A percentile compares a stretch with the other conserved stretches of the same genome.
phyloP scores from a whole-genome alignment of 2,888 invertebrate genomes.

The Lucinisca nassula region DNA sequence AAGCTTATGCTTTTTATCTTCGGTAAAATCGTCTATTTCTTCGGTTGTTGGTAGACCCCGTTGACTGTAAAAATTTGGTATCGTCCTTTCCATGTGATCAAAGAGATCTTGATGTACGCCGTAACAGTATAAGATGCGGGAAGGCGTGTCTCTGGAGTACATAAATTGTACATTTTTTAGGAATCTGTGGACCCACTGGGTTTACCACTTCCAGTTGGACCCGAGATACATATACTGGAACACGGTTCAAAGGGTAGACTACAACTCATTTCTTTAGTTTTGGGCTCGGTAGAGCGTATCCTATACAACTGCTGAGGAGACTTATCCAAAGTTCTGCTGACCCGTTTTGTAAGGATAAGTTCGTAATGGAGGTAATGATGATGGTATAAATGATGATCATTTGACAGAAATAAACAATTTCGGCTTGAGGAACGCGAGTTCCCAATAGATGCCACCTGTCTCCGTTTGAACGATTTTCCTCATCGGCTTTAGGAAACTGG shows the following conservation, averaged over 20 bases:
- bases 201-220: slow-evolving; percentile 59
- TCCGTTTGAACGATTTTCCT: neutral
- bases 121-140: slow-evolving; percentile 43
- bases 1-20: slow-evolving; percentile 15
- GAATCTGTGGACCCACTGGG: slow-evolving; percentile 51
- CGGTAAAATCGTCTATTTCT: slow-evolving; percentile 45
- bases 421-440: slow-evolving; percentile 35
- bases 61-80: slow-evolving; percentile 33
- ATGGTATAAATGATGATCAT: slow-evolving; percentile 51
- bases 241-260: slow-evolving; percentile 54
- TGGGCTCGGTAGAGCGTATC: slow-evolving; percentile 41
- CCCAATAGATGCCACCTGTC: slow-evolving; percentile 47
- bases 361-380: slow-evolving; percentile 58
- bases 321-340: slow-evolving; percentile 41
- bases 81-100: slow-evolving; percentile 40
- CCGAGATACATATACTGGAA: slow-evolving; percentile 56
- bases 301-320: slow-evolving; percentile 46
- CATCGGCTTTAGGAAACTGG: neutral
- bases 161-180: slow-evolving; percentile 33
- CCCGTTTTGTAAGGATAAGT: slow-evolving; percentile 51
- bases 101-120: slow-evolving; percentile 49
- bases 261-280: slow-evolving; percentile 42
- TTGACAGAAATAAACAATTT: slow-evolving; percentile 62
- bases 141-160: slow-evolving; percentile 49
- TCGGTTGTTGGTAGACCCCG: slow-evolving; percentile 19